A percentile compares a stretch with the other conserved stretches of the same genome.
These are phyloP conservation scores for Hypercompe scribonia DNA, from an alignment of 2,888 invertebrate species.

Conservation along the genomic window DNA sequence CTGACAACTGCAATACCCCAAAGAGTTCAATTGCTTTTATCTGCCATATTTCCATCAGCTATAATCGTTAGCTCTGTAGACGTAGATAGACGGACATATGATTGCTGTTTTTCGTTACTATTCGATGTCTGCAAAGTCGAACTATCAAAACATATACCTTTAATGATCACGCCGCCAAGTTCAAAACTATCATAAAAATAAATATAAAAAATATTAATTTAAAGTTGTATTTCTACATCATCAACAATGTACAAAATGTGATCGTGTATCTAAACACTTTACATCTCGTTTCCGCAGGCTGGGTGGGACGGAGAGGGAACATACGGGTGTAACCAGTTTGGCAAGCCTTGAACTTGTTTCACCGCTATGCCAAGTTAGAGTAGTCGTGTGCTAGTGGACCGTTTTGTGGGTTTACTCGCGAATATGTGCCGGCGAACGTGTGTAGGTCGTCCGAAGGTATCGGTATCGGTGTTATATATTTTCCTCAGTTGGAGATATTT, in stretches of 20 bases:
- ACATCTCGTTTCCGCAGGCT: conserved; percentile 39
- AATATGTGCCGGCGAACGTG: conserved; percentile 22
- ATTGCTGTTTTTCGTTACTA: background rate
- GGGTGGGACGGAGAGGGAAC: conserved; percentile 46
- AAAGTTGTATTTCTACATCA: conserved; percentile 31
- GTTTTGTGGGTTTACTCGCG: conserved; percentile 37
- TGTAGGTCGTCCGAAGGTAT: conserved; percentile 7
- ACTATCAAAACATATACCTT: background rate
- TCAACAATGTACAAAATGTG: conserved; percentile 41
- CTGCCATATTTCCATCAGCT: background rate
- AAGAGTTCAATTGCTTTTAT: background rate
- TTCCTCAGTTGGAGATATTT: conserved; percentile 11
- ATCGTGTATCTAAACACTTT: conserved; percentile 45
- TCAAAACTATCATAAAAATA: background rate
- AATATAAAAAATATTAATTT: conserved; percentile 1
- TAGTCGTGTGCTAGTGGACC: conserved; percentile 21
- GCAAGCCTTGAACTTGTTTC: conserved; percentile 68
- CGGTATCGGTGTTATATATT: background rate
- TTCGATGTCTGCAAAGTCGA: background rate
- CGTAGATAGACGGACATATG: too few species aligned
- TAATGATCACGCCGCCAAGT: background rate
- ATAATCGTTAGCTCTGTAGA: too few species aligned
- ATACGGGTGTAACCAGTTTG: conserved; percentile 58
- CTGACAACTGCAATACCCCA: background rate
- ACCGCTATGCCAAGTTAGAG: conserved; percentile 57